These are phyloP conservation scores for Hydrozoanthus gracilis DNA, from an alignment of 92 coral and sea anemone genomes.

Conservation along the genomic window DNA sequence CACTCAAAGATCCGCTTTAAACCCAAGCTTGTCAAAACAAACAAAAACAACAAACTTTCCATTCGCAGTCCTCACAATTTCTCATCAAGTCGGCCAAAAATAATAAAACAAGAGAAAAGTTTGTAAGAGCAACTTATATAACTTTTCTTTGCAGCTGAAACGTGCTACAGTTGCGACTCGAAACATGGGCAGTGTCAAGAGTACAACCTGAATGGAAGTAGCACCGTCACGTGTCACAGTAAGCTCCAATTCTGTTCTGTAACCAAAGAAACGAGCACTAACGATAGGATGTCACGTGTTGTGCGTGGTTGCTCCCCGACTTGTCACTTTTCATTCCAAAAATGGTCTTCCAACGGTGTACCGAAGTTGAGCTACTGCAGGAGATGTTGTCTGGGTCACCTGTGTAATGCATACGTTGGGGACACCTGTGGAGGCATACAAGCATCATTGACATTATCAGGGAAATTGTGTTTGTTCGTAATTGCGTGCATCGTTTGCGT, in stretches of 20 bases:
- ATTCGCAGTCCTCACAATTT: no score
- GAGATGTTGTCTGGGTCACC: slow-evolving; percentile 41
- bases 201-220: slow-evolving; percentile 31
- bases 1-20: no score
- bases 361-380: slow-evolving; percentile 19
- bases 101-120: no score
- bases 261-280: neutral
- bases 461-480: neutral
- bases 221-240: neutral
- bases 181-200: neutral
- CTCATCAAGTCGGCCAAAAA: no score
- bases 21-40: no score
- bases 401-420: slow-evolving; percentile 13
- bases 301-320: slow-evolving; percentile 14
- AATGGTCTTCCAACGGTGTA: slow-evolving; percentile 28
- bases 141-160: slow-evolving; percentile 2
- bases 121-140: neutral
- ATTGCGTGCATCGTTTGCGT: neutral
- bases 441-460: neutral
- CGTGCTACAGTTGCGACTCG: slow-evolving; percentile 19
- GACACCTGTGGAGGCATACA: slow-evolving; percentile 20
- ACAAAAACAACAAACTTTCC: no score
- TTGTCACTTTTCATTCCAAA: slow-evolving; percentile 3
- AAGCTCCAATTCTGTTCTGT: slow-evolving; percentile 13
- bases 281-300: slow-evolving; percentile 2